Percentiles rank a stretch among this genome's conserved stretches.
phyloP scores from a whole-genome alignment of 2,113 vertebrate species.

The Mastomys coucha region DNA sequence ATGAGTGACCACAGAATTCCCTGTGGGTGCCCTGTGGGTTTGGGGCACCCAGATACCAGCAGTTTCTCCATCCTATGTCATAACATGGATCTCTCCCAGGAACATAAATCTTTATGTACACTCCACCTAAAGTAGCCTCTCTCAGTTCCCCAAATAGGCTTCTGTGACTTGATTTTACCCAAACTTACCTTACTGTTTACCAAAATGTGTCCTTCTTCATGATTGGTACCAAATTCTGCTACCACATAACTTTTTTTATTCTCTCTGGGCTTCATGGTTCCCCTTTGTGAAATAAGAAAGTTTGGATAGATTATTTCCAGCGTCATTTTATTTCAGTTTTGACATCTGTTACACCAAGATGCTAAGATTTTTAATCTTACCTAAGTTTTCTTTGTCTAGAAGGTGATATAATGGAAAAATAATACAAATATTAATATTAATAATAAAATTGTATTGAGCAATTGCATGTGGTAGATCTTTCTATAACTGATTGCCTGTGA shows the following conservation, averaged over 20 bases:
- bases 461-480: neutral
- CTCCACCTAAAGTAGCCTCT: neutral
- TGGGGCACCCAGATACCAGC: neutral
- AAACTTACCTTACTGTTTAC: neutral
- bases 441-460: neutral
- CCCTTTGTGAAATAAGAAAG: neutral
- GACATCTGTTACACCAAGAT: neutral
- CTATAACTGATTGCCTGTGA: neutral
- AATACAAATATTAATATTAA: neutral
- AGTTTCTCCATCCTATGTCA: no score
- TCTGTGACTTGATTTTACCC: neutral
- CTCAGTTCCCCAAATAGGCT: neutral
- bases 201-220: neutral
- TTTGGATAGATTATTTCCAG: neutral
- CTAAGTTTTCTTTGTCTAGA: neutral
- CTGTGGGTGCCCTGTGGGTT: rapidly evolving
- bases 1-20: neutral
- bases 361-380: neutral
- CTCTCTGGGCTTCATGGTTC: neutral
- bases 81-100: neutral
- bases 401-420: slow-evolving; percentile 19
- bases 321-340: neutral
- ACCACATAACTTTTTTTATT: neutral
- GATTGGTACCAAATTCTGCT: neutral
- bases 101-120: neutral